A percentile compares a stretch with the other conserved stretches of the same genome.
These are phyloP conservation scores for Idaea straminata DNA, from an alignment of 2,888 invertebrate species.

Conservation along the genomic window DNA sequence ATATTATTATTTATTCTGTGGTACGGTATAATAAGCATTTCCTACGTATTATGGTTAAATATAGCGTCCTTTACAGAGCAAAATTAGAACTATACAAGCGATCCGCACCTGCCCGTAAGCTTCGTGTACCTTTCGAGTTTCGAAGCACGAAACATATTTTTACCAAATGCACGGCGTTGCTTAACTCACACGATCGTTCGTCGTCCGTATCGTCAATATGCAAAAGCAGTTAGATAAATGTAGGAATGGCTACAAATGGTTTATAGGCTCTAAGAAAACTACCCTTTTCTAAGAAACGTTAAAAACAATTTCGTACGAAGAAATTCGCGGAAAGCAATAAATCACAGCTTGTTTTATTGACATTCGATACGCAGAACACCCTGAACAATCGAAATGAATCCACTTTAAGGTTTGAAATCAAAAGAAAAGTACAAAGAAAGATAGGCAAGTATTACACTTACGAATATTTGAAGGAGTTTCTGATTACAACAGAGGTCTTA, in stretches of 20 bases:
- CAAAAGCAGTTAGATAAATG: neutral
- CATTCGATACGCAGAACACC: neutral
- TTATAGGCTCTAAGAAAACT: neutral
- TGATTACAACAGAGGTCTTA: too few species aligned
- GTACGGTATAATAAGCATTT: too few species aligned
- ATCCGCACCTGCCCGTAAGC: too few species aligned
- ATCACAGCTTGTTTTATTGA: neutral
- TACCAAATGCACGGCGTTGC: too few species aligned
- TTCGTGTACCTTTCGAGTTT: too few species aligned
- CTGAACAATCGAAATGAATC: neutral
- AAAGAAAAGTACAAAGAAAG: neutral
- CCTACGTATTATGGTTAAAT: too few species aligned
- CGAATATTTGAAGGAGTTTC: neutral
- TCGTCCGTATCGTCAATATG: too few species aligned
- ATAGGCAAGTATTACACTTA: neutral
- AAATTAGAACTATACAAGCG: too few species aligned
- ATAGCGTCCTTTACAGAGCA: too few species aligned
- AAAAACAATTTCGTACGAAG: neutral
- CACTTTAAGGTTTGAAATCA: neutral
- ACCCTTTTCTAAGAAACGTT: neutral
- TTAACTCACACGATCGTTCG: too few species aligned
- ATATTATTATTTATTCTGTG: neutral
- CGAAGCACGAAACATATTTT: too few species aligned
- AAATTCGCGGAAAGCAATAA: neutral
- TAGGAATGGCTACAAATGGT: neutral